phyloP scores from a whole-genome alignment of 1,140 invertebrate species.

The Pseudomyrmex pallidus region DNA sequence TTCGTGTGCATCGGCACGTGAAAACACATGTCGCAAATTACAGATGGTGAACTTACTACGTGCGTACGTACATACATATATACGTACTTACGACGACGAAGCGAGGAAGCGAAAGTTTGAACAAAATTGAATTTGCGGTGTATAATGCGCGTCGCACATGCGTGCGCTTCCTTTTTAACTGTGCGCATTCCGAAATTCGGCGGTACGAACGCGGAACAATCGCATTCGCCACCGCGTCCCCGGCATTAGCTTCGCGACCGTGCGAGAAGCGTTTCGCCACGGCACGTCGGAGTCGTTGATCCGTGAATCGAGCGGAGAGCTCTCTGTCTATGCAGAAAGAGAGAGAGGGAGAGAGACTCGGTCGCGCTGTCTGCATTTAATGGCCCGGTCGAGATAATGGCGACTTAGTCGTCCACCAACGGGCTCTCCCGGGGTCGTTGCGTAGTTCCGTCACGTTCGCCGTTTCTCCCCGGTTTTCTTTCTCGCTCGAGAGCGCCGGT shows the following conservation, averaged over 20 bases:
- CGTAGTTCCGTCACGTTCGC: conserved; percentile 52
- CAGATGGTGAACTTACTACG: background rate
- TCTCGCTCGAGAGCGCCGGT: conserved; percentile 9
- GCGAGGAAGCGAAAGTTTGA: conserved; percentile 8
- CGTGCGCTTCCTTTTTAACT: background rate
- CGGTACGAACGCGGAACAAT: conserved; percentile 40
- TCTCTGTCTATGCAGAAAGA: background rate
- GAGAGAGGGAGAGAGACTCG: background rate
- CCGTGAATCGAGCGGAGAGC: conserved; percentile 59
- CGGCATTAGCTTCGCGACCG: conserved; percentile 42
- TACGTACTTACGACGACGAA: too few species aligned
- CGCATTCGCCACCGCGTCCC: conserved; percentile 23
- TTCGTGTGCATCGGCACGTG: conserved; percentile 62
- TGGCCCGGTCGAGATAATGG: conserved; percentile 56
- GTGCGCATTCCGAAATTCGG: conserved; percentile 47
- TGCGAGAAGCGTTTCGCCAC: conserved; percentile 61
- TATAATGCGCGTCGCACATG: background rate
- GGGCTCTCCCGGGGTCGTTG: background rate
- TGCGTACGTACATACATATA: too few species aligned
- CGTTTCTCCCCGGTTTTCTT: conserved; percentile 44
- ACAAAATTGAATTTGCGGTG: conserved; percentile 18
- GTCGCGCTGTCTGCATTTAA: conserved; percentile 57
- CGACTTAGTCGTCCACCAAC: conserved; percentile 46
- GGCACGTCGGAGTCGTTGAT: conserved; percentile 61
- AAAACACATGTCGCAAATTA: background rate